Evolutionary conservation across 2,113 vertebrate species (phyloP).

Genomic region (Peromyscus leucopus): DNA sequence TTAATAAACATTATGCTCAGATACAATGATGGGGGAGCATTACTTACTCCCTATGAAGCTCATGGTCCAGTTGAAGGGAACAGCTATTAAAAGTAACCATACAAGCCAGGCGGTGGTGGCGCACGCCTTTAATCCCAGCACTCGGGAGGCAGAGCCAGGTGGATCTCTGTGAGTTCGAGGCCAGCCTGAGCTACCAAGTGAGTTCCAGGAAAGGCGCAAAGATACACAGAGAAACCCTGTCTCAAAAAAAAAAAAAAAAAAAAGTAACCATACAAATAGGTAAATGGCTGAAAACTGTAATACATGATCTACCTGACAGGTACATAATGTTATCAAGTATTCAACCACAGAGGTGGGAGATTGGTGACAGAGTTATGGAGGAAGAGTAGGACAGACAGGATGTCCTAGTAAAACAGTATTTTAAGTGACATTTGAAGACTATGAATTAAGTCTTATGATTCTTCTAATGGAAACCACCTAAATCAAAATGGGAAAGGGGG

Average conservation of each 20-base stretch:
- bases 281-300: conserved; percentile 18
- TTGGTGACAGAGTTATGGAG: not conserved
- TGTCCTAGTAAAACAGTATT: conserved; percentile 38
- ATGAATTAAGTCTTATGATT: conserved; percentile 12
- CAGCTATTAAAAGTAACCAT: conserved; percentile 43
- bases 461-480: conserved; percentile 37
- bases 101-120: not conserved
- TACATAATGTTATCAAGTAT: not conserved
- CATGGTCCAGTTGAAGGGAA: not conserved
- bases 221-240: too few species aligned
- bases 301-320: not conserved
- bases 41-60: not conserved
- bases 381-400: not conserved
- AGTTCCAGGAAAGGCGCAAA: too few species aligned
- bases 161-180: too few species aligned
- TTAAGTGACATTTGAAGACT: conserved; percentile 45
- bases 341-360: not conserved
- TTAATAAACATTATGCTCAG: conserved; percentile 29
- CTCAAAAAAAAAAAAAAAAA: too few species aligned
- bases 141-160: too few species aligned
- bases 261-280: conserved; percentile 22
- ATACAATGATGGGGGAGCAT: not conserved
- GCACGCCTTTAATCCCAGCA: too few species aligned
- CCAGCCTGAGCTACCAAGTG: too few species aligned
- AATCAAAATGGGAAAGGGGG: not conserved